These are phyloP conservation scores for Falco peregrinus DNA, from an alignment of 2,797 vertebrate genomes.

Conservation along the genomic window DNA sequence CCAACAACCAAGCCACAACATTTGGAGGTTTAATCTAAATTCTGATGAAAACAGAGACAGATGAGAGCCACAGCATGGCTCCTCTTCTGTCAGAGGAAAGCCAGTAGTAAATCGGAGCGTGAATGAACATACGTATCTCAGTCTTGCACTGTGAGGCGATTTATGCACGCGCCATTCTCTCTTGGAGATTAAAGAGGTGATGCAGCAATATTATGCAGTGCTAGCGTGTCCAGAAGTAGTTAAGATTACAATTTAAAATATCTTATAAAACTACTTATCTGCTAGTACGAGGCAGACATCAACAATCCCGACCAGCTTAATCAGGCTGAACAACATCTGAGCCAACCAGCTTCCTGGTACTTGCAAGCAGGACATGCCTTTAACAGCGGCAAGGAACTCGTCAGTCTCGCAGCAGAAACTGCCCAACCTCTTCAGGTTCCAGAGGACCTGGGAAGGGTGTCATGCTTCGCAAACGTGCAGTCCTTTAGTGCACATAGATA, in stretches of 20 bases:
- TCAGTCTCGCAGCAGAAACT: background rate
- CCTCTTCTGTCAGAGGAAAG: background rate
- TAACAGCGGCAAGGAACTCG: background rate
- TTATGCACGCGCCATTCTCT: background rate
- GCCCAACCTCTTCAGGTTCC: conserved; percentile 25
- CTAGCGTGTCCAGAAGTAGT: background rate
- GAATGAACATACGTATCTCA: background rate
- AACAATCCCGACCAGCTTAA: background rate
- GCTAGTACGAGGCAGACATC: conserved; percentile 5
- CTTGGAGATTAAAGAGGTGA: background rate
- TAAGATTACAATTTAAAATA: background rate
- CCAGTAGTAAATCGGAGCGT: background rate
- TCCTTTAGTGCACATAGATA: background rate
- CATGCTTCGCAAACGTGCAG: background rate
- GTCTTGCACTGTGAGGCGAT: background rate
- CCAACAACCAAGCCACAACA: background rate
- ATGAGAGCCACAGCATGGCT: background rate
- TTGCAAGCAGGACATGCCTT: conserved; percentile 5
- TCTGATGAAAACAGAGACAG: background rate
- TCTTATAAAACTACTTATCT: conserved; percentile 30
- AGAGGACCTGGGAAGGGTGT: background rate
- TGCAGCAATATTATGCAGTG: background rate
- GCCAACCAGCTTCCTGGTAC: background rate
- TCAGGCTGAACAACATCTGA: conserved; percentile 11
- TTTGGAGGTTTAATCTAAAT: background rate